phyloP scores from a whole-genome alignment of 2,888 invertebrate species.

The Dusona sp. region DNA sequence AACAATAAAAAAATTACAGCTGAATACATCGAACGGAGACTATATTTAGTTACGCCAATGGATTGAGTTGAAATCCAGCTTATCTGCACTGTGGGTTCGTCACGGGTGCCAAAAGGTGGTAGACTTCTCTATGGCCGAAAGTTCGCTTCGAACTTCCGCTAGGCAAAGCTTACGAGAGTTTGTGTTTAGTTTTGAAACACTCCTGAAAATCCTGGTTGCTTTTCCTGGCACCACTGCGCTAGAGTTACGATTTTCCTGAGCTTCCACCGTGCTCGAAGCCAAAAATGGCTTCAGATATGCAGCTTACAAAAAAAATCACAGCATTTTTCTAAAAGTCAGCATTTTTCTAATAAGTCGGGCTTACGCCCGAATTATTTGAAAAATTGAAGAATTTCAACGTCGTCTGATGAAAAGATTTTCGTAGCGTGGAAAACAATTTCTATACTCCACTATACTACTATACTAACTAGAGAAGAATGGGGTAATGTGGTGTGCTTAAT shows the following conservation, averaged over 20 bases:
- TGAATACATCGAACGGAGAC: too few relatives aligned
- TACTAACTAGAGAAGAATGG: too few relatives aligned
- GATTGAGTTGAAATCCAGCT: constrained; percentile 47
- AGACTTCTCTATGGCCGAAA: not conserved
- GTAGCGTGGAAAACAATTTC: not conserved
- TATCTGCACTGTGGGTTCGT: constrained; percentile 37
- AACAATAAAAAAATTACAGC: not conserved
- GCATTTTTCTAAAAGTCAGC: not conserved
- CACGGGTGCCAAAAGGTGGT: constrained; percentile 37
- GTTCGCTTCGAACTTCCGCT: constrained; percentile 44
- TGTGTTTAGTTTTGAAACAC: constrained; percentile 57
- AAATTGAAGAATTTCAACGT: not conserved
- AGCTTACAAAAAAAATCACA: not conserved
- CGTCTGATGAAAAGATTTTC: not conserved
- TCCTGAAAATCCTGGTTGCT: constrained; percentile 25
- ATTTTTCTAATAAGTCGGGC: too few relatives aligned
- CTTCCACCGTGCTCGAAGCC: constrained; percentile 4
- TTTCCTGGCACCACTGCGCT: constrained; percentile 1
- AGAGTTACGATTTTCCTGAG: constrained; percentile 53
- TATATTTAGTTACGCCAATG: constrained; percentile 13
- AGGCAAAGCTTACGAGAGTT: constrained; percentile 57
- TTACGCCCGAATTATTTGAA: not conserved
- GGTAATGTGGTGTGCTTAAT: not conserved
- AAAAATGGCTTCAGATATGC: not conserved
- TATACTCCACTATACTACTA: too few relatives aligned